phyloP scores from a whole-genome alignment of 1,140 invertebrate species.

The Tachypleus tridentatus region DNA sequence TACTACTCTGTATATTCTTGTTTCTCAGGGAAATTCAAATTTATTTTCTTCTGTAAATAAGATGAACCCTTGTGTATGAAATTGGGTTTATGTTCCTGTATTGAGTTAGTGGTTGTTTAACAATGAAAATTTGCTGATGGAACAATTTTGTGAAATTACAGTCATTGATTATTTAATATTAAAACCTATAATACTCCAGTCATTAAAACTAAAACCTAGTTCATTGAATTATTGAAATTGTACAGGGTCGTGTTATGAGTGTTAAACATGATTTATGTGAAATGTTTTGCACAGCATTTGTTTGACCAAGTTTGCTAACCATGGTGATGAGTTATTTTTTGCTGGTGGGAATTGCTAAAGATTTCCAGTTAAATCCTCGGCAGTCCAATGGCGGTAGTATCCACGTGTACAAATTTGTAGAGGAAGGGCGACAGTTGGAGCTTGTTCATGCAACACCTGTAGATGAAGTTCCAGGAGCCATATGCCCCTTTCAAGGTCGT shows the following conservation, averaged over 20 bases:
- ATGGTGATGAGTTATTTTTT: constrained; percentile 58
- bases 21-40: too few species aligned
- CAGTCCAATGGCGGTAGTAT: constrained; percentile 65
- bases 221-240: too few species aligned
- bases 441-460: constrained; percentile 87
- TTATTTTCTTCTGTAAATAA: too few species aligned
- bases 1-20: too few species aligned
- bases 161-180: too few species aligned
- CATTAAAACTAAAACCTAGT: constrained; percentile 2
- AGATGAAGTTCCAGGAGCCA: constrained; percentile 80
- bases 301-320: constrained; percentile 54
- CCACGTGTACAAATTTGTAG: constrained; percentile 66
- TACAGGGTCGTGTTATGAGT: too few species aligned
- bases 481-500: constrained; percentile 83
- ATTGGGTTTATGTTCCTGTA: too few species aligned
- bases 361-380: constrained; percentile 76
- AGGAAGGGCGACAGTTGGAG: constrained; percentile 64
- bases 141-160: too few species aligned
- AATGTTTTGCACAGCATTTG: constrained; percentile 44
- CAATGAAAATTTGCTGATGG: too few species aligned
- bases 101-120: too few species aligned
- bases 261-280: constrained; percentile 4
- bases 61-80: too few species aligned
- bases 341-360: constrained; percentile 79
- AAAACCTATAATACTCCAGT: background rate